Percentiles rank a stretch among this genome's conserved stretches.
These are phyloP conservation scores for Hydraecia micacea DNA, from an alignment of 2,888 invertebrate genomes.

Conservation along the genomic window DNA sequence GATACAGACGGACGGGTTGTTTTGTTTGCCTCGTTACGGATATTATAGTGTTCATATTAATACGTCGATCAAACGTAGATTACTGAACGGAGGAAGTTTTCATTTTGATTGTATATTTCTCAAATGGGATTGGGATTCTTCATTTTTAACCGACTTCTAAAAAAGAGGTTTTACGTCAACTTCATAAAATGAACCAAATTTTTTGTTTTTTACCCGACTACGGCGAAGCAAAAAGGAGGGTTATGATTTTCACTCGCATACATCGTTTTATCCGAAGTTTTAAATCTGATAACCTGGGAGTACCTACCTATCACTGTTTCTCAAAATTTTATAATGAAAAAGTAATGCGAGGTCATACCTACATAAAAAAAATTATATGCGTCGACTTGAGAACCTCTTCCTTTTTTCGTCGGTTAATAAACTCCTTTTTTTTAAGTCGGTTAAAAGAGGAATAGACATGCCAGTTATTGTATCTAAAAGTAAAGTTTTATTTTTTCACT, in stretches of 20 bases:
- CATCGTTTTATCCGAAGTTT: background rate
- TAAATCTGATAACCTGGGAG: too few species aligned
- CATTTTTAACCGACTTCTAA: too few species aligned
- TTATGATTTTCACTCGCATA: background rate
- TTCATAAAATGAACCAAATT: background rate
- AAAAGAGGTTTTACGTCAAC: background rate
- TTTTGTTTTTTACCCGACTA: background rate
- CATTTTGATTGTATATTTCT: background rate
- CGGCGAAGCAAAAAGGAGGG: too few species aligned
- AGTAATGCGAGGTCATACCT: too few species aligned
- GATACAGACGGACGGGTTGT: constrained; percentile 11
- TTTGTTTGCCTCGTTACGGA: background rate
- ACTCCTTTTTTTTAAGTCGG: too few species aligned
- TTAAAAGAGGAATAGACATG: too few species aligned
- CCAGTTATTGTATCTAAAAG: too few species aligned
- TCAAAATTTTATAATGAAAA: background rate
- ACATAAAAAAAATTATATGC: too few species aligned
- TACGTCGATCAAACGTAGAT: background rate
- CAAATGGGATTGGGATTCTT: background rate
- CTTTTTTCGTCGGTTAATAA: too few species aligned
- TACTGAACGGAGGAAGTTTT: background rate
- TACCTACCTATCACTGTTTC: background rate
- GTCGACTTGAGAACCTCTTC: too few species aligned
- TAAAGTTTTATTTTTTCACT: background rate
- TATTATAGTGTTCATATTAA: constrained; percentile 8